Evolutionary conservation across 2,888 invertebrate species (phyloP), one percentile per base, ranked within the genome.

Genomic region (Calameuta idolon): DNA sequence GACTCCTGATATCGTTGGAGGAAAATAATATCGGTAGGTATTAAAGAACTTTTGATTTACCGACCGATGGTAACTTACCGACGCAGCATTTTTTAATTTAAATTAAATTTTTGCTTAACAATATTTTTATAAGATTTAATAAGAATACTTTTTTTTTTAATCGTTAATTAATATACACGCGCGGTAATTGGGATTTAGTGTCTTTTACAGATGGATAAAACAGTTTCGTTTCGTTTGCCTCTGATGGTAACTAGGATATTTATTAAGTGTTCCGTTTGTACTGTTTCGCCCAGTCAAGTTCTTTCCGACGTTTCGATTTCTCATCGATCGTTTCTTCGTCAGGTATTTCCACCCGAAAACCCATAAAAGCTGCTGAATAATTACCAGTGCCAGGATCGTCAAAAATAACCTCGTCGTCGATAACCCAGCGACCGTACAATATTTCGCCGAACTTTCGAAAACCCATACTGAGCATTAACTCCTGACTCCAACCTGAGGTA

Each of bases 321-420:
- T 55, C 55, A 23, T 55, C 55, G 55, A 55, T 55, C 55, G 55
- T 55, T 55, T 23, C 55, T 0, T 23, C 23, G 23, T 55, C 55
- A 55, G 55, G 9, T 55, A 55, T 55, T 55, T 55, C 23, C 9
- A 55, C 55, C 9, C 23, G 11, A 79, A 84, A 83, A 1, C 84
- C 87, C 90, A 91, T 90, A 23, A 88, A 86, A 11, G 87, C 87
- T n/a, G 84, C 89, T 1, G 92, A 92, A 83, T 92, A 93, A 87
- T 93, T 93, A 9, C 93, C 93, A 69, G 91, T 89, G 12, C 93
- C 93, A 0, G 93, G 92, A 85, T 93, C 91, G 35, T 91, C 91
- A 83, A 93, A 93, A 5, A 93, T 89, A n/a, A 93, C 83, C 74
- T 90, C 87, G 23, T 91, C 90, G 15, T 91, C 82, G 75, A 92